Conservation (phyloP, 2,888 invertebrate species). For the Cheilosia pagana region DNA sequence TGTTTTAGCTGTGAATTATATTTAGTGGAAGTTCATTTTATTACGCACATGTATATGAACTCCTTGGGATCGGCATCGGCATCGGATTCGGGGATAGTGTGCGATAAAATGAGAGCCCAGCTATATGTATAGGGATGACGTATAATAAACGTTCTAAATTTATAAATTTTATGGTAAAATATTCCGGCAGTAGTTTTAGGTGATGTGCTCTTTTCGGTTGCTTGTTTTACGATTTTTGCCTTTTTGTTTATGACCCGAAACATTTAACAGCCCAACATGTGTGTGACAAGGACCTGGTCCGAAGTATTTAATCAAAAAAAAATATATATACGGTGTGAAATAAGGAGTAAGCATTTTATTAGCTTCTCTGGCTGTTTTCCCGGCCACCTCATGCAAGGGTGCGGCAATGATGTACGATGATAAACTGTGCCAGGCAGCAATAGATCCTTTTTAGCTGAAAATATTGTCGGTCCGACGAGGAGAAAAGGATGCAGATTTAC, state of each 20-base stretch:
- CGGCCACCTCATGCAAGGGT: background rate
- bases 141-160: conserved; percentile 49
- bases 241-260: conserved; percentile 51
- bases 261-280: conserved; percentile 47
- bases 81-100: conserved; percentile 12
- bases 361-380: conserved; percentile 13
- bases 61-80: conserved; percentile 8
- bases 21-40: conserved; percentile 60
- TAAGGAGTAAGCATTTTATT: conserved; percentile 37
- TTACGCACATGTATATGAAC: conserved; percentile 46
- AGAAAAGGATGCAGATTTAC: conserved; percentile 26
- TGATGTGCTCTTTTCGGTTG: conserved; percentile 15
- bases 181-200: conserved; percentile 42
- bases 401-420: conserved; percentile 33
- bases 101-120: conserved; percentile 29
- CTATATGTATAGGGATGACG: conserved; percentile 7
- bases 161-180: conserved; percentile 55
- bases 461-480: background rate
- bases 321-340: conserved; percentile 19
- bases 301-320: conserved; percentile 26
- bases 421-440: conserved; percentile 22
- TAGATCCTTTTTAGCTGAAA: conserved; percentile 29
- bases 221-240: conserved; percentile 50
- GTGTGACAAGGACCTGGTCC: conserved; percentile 16
- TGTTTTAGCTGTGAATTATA: conserved; percentile 52